Base-by-base conservation (phyloP, 2,888 invertebrate species). In the Eueremaeus valkanovi region DNA sequence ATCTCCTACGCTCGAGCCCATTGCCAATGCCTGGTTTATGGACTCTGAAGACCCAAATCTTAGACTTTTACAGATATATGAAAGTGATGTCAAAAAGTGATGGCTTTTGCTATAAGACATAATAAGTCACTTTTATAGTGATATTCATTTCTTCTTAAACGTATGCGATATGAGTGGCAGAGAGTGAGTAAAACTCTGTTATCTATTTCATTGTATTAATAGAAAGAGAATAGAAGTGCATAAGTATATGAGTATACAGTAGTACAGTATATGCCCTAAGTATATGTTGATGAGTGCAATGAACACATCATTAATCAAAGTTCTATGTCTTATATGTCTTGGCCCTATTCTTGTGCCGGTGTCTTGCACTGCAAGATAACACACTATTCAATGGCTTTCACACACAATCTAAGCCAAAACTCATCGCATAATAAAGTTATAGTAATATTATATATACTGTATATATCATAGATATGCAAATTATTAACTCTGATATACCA, bases 281-380 rank as follows among this genome's bases (percentile, higher is more conserved):
- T n/a, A 51, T 51, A 11, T 18, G 18, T 51, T 51, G 21, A 21
- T 51, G 9, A 51, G n/a, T 11, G n/a, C 51, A 51, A 51, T 51
- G 51, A 51, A 51, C 51, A 51, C n/a, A 51, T 51, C 51, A 51
- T 51, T 51, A 51, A 51, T 51, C 51, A 51, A 51, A 51, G 51
- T n/a, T n/a, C n/a, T n/a, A n/a, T n/a, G n/a, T n/a, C n/a, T 51
- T 51, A 51, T 18, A 40, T 40, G n/a, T 51, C 51, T 51, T 51
- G n/a, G 51, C 21, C 51, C 21, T 40, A 40, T 40, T 40, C 21
- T 51, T 18, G 6, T 51, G 21, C 6, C 18, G 18, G 51, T 51
- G 21, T 51, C 18, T 51, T 51, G 21, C n/a, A 21, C 6, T 51
- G 5, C n/a, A n/a, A 51, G 51, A 51, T 51, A 51, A 51, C 51